Base-by-base conservation (phyloP, 2,113 vertebrate species). In the Hypanus sabinus region DNA sequence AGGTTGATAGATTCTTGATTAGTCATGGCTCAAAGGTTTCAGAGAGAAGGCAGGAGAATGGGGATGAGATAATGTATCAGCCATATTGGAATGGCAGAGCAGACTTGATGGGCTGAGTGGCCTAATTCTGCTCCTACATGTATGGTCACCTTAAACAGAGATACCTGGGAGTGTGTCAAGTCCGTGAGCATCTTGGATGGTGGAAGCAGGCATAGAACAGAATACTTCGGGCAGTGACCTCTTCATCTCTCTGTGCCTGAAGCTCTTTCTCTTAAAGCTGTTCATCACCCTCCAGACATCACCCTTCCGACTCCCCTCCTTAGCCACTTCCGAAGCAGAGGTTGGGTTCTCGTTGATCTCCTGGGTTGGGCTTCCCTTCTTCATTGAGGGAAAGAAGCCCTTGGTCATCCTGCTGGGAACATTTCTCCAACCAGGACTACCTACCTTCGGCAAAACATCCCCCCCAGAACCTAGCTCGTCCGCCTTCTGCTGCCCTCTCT, bases 351-450 rank as follows among this genome's bases (percentile, higher is more conserved):
- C 33, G 18, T 65, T 88, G 75, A 62, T 94, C 94, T 95, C 95
- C 10, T 79, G 79, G 92, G 93, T 75, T 94, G 94, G 95, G 65
- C 94, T 95, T 94, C 94, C 95, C 87, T 94, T 93, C 94, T 95
- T 94, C 73, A 95, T 57, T 88, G 97, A 95, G 55, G 97, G 95
- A 94, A 95, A 95, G 1, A 95, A 20, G 0, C 60, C 87, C 77
- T 93, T 33, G 33, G 85, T 95, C 85, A 94, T 93, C 18, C 33
- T 30, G 77, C 95, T 95, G 57, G 11, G 33, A 16, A 18, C 27
- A 5, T 20, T 36, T 36, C 33, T 9, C 18, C 27, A n/a, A 68
- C 30, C n/a, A 3, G 60, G 24, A 90, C 65, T 11, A 24, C 30
- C 12, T 36, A 0, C 2, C 62, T 91, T 87, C 30, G 30, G 5